phyloP scores from a whole-genome alignment of 2,888 invertebrate species.

The Kryphioiulus occultus region DNA sequence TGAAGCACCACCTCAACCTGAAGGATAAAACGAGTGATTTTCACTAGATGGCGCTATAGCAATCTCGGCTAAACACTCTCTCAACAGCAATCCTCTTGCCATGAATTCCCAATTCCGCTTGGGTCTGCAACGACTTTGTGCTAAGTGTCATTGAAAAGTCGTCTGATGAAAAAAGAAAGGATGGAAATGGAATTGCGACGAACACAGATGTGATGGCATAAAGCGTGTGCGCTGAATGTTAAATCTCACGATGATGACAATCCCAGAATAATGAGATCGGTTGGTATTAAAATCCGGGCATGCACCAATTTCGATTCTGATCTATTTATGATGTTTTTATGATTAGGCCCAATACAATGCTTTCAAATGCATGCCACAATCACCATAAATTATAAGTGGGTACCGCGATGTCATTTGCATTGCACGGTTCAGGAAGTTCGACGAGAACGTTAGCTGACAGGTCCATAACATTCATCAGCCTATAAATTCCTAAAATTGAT shows the following conservation, averaged over 20 bases:
- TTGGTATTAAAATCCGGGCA: background rate
- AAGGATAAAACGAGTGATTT: background rate
- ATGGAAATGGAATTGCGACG: background rate
- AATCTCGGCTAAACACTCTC: no score
- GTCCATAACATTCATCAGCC: no score
- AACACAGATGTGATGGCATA: background rate
- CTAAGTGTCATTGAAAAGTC: background rate
- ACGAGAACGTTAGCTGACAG: background rate
- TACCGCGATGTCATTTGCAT: background rate
- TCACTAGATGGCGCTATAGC: background rate
- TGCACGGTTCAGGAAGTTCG: background rate
- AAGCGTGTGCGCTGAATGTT: background rate
- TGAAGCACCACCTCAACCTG: no score
- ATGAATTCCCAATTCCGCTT: background rate
- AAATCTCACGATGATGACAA: background rate
- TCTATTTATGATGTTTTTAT: background rate
- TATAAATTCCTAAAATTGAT: no score
- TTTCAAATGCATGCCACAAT: background rate
- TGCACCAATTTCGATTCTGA: background rate
- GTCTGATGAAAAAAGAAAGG: background rate
- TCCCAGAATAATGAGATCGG: background rate
- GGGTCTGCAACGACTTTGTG: background rate
- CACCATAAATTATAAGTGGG: background rate
- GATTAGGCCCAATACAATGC: background rate
- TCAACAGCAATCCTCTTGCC: background rate